These are phyloP conservation scores for Galeopsomyia nigrocyanea DNA, from an alignment of 2,888 invertebrate genomes.

Conservation along the genomic window DNA sequence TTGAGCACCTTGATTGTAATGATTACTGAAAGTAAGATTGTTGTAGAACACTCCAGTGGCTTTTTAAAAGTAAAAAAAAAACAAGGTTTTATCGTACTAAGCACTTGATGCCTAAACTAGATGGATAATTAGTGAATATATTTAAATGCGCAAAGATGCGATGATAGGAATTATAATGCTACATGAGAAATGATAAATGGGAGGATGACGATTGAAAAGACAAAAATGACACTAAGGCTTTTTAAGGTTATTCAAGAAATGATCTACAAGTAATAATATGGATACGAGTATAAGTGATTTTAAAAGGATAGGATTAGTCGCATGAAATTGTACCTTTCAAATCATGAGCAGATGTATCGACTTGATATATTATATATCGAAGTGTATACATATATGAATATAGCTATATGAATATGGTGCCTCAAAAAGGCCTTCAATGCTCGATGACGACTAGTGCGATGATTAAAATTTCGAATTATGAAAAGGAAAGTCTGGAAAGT, in stretches of 20 bases:
- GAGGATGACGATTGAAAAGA: slow-evolving; percentile 8
- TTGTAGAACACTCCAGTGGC: slow-evolving; percentile 22
- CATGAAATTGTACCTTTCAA: slow-evolving; percentile 26
- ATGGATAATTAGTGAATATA: slow-evolving; percentile 19
- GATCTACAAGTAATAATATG: slow-evolving; percentile 36
- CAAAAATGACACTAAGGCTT: slow-evolving; percentile 44
- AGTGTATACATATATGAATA: slow-evolving; percentile 46
- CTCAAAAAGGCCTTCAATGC: slow-evolving; percentile 67
- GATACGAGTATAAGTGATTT: slow-evolving; percentile 22
- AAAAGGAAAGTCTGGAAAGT: slow-evolving; percentile 7
- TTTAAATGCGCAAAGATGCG: neutral
- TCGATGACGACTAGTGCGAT: slow-evolving; percentile 56
- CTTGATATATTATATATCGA: slow-evolving; percentile 54
- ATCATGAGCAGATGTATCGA: slow-evolving; percentile 49
- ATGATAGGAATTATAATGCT: no score
- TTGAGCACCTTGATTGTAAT: slow-evolving; percentile 28
- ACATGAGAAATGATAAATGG: neutral
- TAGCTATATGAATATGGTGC: slow-evolving; percentile 63
- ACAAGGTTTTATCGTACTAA: slow-evolving; percentile 25
- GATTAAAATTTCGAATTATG: slow-evolving; percentile 5
- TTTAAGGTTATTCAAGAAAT: slow-evolving; percentile 35
- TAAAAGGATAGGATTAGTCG: slow-evolving; percentile 25
- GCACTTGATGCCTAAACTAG: slow-evolving; percentile 18
- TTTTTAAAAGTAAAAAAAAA: slow-evolving; percentile 33
- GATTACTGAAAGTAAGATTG: slow-evolving; percentile 3